A percentile compares a stretch with the other conserved stretches of the same genome.
These are phyloP conservation scores for Oryzias curvinotus DNA, from an alignment of 2,113 vertebrate species.

Conservation along the genomic window DNA sequence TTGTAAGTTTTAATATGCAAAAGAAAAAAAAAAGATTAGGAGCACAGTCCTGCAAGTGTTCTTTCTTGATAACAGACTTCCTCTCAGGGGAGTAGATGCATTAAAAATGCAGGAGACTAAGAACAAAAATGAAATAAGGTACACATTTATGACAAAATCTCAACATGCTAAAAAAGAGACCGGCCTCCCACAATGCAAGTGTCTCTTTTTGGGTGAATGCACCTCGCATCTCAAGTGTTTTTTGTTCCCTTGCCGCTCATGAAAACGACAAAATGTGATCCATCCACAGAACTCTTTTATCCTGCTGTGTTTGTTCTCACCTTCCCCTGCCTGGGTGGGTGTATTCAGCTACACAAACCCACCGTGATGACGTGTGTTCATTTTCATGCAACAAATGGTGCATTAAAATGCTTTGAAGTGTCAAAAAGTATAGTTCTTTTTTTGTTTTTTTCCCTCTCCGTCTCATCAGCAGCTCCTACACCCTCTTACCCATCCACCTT, in stretches of 20 bases:
- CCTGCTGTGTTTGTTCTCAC: not conserved
- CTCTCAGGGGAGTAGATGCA: slow-evolving; percentile 29
- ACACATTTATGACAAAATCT: slow-evolving; percentile 29
- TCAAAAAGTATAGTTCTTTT: slow-evolving; percentile 30
- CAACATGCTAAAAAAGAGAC: not conserved
- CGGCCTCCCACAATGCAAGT: not conserved
- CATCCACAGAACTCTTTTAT: slow-evolving; percentile 6
- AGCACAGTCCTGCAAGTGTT: slow-evolving; percentile 39
- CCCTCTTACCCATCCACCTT: slow-evolving; percentile 50
- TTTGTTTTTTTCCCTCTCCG: slow-evolving; percentile 11
- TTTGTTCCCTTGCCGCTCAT: slow-evolving; percentile 1
- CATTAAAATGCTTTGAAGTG: slow-evolving; percentile 64
- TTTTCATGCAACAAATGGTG: slow-evolving; percentile 39
- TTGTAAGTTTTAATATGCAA: too few species aligned
- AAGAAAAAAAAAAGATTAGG: too few species aligned
- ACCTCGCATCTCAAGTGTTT: slow-evolving; percentile 31
- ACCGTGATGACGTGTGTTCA: slow-evolving; percentile 25
- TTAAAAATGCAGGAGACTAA: slow-evolving; percentile 54
- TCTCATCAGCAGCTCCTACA: slow-evolving; percentile 20
- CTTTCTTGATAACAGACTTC: slow-evolving; percentile 13
- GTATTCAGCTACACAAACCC: slow-evolving; percentile 30
- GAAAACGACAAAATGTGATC: slow-evolving; percentile 1
- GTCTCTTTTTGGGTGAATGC: slow-evolving; percentile 4
- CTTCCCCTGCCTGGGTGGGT: slow-evolving; percentile 13
- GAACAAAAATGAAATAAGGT: slow-evolving; percentile 13